phyloP scores from a whole-genome alignment of 2,888 invertebrate species.

The Corbicula japonica region DNA sequence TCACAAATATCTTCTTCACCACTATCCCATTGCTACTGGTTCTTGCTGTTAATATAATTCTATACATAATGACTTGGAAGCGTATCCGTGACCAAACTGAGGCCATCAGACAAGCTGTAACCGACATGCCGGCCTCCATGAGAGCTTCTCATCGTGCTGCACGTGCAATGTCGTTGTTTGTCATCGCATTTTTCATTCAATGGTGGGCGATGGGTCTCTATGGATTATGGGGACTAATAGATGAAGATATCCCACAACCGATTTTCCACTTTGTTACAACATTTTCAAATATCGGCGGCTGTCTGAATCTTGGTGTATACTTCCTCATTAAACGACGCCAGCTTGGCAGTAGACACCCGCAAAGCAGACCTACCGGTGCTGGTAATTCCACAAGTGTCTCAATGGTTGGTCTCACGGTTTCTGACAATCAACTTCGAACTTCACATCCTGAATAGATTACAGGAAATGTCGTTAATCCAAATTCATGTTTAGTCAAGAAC shows the following conservation, averaged over 20 bases:
- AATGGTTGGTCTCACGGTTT: no score
- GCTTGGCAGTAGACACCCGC: no score
- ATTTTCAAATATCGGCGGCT: slow-evolving; percentile 61
- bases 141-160: slow-evolving; percentile 59
- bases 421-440: no score
- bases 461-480: no score
- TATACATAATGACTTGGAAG: slow-evolving; percentile 66
- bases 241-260: slow-evolving; percentile 51
- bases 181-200: slow-evolving; percentile 63
- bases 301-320: slow-evolving; percentile 57
- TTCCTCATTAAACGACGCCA: no score
- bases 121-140: slow-evolving; percentile 30
- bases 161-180: slow-evolving; percentile 64
- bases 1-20: slow-evolving; percentile 59
- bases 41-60: slow-evolving; percentile 46
- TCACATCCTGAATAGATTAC: no score
- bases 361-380: no score
- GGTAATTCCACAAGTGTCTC: no score
- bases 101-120: slow-evolving; percentile 16
- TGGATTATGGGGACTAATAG: slow-evolving; percentile 49
- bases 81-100: slow-evolving; percentile 46
- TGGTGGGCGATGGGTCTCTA: slow-evolving; percentile 65
- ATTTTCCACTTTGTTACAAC: slow-evolving; percentile 62
- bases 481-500: no score
- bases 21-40: slow-evolving; percentile 55